Evolutionary conservation across 2,113 vertebrate species (phyloP).

Genomic region (Carettochelys insculpta): DNA sequence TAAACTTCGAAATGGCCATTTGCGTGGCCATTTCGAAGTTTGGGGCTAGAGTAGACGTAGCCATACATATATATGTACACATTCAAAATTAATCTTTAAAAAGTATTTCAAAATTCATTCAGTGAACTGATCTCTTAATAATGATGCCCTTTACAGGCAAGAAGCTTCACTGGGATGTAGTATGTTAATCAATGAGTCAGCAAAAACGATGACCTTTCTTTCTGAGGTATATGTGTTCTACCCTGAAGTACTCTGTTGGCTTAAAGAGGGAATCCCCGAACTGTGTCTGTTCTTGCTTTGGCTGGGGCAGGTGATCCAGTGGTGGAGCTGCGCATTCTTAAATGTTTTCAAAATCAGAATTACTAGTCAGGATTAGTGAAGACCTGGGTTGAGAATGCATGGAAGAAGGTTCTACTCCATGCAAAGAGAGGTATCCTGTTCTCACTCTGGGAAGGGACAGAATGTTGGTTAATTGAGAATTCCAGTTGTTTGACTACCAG

Average conservation of each 20-base stretch:
- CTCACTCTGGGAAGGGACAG: no score
- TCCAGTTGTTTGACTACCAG: no score
- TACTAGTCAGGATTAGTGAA: background rate
- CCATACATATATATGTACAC: no score
- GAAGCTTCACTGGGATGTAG: background rate
- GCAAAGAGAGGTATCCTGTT: background rate
- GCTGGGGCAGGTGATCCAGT: background rate
- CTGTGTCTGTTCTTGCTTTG: background rate
- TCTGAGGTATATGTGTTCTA: background rate
- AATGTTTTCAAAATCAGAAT: background rate
- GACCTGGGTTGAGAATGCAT: background rate
- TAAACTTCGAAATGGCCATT: no score
- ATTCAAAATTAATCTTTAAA: conserved; percentile 30
- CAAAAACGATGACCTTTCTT: background rate
- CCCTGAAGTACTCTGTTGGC: background rate
- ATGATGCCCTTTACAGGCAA: background rate
- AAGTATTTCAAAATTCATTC: conserved; percentile 35
- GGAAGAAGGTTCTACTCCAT: background rate
- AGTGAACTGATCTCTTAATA: conserved; percentile 19
- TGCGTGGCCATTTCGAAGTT: no score
- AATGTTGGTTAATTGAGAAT: no score
- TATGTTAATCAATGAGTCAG: background rate
- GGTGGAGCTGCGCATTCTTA: background rate
- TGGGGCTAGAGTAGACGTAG: no score
- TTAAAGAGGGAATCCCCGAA: background rate